Conservation (phyloP, 2,888 invertebrate species). For the Biston stratarius region DNA sequence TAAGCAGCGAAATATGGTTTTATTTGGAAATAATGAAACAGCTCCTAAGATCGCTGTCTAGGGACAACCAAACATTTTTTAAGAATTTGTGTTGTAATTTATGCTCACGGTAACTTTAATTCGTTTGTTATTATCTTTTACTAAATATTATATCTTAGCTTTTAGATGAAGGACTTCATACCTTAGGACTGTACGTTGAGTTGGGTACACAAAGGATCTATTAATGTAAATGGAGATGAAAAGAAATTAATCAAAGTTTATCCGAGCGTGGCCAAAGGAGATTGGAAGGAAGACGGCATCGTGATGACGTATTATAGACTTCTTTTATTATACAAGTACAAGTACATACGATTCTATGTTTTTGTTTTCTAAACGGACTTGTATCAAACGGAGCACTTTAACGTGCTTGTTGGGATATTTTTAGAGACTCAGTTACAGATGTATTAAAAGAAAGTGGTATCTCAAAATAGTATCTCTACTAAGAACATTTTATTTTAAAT, state of each 20-base stretch:
- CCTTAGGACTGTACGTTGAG: conserved; percentile 11
- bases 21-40: no score
- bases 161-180: not conserved
- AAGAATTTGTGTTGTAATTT: no score
- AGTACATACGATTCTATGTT: not conserved
- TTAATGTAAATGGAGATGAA: conserved; percentile 56
- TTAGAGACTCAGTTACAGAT: conserved; percentile 10
- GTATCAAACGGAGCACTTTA: conserved; percentile 13
- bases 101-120: no score
- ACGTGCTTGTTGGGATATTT: conserved; percentile 1
- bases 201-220: conserved; percentile 46
- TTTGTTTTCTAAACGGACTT: conserved; percentile 18
- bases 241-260: conserved; percentile 61
- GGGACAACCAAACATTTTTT: no score
- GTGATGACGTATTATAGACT: conserved; percentile 16
- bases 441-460: conserved; percentile 12
- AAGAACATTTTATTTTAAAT: not conserved
- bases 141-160: not conserved
- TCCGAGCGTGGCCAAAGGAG: conserved; percentile 45
- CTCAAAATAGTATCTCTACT: not conserved
- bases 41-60: no score
- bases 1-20: no score
- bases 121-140: not conserved
- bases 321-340: not conserved
- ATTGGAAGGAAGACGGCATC: conserved; percentile 35